Evolutionary conservation across 2,888 invertebrate species (phyloP), one percentile per base, ranked within the genome.

Genomic region (Macrophya annulata): DNA sequence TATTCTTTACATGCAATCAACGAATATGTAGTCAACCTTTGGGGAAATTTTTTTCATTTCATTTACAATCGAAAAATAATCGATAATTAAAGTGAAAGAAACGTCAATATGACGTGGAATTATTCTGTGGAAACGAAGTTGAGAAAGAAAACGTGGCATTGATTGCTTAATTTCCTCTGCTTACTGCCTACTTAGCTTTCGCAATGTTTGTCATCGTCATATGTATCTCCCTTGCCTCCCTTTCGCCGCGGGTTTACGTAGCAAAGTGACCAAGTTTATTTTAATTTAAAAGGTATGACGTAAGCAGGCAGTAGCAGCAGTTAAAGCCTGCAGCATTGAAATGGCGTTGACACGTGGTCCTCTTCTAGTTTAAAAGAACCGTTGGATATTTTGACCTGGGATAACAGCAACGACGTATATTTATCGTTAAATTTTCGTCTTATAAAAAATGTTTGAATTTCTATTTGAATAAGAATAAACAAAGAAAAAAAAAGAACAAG

Each of bases 151-250:
- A 81, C 62, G 81, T 81, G 81, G 59, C 81, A 81, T 81, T 59
- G 40, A 37, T 59, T 59, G 59, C 79, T 43, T 5, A 79, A 79
- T 59, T 21, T 59, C 59, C 43, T 62, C 62, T 40, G 59, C 81
- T 43, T 77, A 40, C 62, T 1, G 59, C 40, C 8, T 62, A 40
- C n/a, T 43, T 77, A n/a, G 71, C 81, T 87, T 84, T 87, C 85
- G 88, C 86, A 88, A 88, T 87, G 84, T 87, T 86, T 84, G 87
- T 87, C 86, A 85, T 86, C 86, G 87, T 87, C 88, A 87, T 87
- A 87, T 86, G 85, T 51, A 40, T 25, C 40, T 21, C 21, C 59
- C 43, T 79, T 48, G 48, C 37, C 55, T 37, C 79, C 55, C 55
- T 40, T 31, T 48, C 59, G 72, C 17, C 62, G 25, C 40, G 82